Evolutionary conservation across 2,113 vertebrate species (phyloP), one percentile per base, ranked within the genome.

Genomic region (Mesitornis unicolor): DNA sequence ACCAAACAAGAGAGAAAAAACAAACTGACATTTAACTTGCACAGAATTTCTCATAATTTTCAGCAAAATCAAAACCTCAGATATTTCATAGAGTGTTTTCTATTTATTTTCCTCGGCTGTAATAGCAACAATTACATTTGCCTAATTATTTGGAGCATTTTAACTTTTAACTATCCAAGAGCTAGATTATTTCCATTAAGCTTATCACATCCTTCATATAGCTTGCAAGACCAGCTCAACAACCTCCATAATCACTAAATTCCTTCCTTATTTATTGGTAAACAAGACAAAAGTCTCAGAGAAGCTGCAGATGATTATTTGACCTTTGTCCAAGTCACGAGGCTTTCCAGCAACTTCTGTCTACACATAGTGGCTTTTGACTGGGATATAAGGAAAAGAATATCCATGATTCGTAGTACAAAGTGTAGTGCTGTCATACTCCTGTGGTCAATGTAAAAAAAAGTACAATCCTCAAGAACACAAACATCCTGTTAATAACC

Each of bases 381-480:
- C 11, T 48, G 16, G 26, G 3, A 29, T 53, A n/a, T 59, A 60
- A 78, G 63, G 42, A 64, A 47, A 53, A 6, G 16, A 57, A 18
- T 51, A 43, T 15, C 22, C 4, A 3, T 47, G 38, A 82, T 7
- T 19, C 26, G 12, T 35, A 43, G 28, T 13, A 47, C 18, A 40
- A 89, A 33, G 8, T 6, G 8, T 12, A 54, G 21, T 11, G 18
- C 28, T 83, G 61, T 47, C 70, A 18, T 35, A 64, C 12, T 38
- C 38, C 19, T 17, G 28, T 42, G 38, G 18, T 57, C 51, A 79
- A 36, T 2, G 2, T 26, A 80, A 43, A 9, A 53, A 79, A 75
- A 75, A 20, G 10, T 38, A 36, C 2, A 4, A n/a, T 65, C 18
- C 45, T 63, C 31, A 48, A 31, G 28, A 70, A 75, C 0, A 0